Conservation (phyloP, 2,888 invertebrate species). For the Tiliacea aurago region DNA sequence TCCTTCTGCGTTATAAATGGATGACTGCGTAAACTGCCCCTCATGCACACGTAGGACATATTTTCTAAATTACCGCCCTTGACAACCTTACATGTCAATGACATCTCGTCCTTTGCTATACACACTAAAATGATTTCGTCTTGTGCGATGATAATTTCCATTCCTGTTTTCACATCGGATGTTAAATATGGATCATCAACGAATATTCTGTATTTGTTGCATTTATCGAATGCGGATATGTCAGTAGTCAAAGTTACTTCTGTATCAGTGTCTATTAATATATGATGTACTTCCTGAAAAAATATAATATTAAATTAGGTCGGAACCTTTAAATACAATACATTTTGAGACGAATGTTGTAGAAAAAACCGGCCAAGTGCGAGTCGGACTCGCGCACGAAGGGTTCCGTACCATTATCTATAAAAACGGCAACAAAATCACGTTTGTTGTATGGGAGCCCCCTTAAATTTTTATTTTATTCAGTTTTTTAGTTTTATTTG, state of each 20-base stretch:
- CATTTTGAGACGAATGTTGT: background rate
- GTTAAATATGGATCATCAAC: slow-evolving; percentile 71
- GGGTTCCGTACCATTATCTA: too few relatives aligned
- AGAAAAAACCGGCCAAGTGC: too few relatives aligned
- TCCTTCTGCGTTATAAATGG: slow-evolving; percentile 71
- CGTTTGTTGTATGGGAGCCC: too few relatives aligned
- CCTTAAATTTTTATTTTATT: too few relatives aligned
- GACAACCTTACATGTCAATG: slow-evolving; percentile 68
- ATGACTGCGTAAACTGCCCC: slow-evolving; percentile 60
- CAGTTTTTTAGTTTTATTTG: too few relatives aligned
- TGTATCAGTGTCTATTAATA: slow-evolving; percentile 60
- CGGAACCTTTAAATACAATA: background rate
- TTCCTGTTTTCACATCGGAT: slow-evolving; percentile 68
- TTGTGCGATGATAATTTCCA: slow-evolving; percentile 68
- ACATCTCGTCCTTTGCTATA: slow-evolving; percentile 56
- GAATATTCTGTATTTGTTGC: slow-evolving; percentile 70
- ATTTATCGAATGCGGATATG: slow-evolving; percentile 66
- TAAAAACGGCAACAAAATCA: too few relatives aligned
- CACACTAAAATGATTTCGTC: slow-evolving; percentile 71
- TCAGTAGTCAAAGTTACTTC: slow-evolving; percentile 68
- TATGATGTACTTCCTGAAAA: slow-evolving; percentile 61
- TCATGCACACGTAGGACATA: slow-evolving; percentile 65
- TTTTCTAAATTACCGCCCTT: slow-evolving; percentile 70
- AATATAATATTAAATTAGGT: background rate
- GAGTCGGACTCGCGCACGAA: too few relatives aligned